These are phyloP conservation scores for Melipona quadrifasciata DNA, from an alignment of 1,140 invertebrate genomes.

Conservation along the genomic window DNA sequence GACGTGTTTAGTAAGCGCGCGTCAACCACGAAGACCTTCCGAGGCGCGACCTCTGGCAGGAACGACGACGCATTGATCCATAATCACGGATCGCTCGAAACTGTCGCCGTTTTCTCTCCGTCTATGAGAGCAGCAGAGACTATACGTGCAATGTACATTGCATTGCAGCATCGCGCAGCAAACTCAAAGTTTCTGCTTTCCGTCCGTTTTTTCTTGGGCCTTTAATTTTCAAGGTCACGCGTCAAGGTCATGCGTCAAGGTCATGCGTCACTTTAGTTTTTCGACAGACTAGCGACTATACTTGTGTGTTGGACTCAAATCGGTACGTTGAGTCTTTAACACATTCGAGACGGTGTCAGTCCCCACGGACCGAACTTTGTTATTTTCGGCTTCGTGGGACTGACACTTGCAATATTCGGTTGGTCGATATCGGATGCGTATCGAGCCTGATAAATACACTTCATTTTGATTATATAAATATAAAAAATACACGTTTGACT, in stretches of 20 bases:
- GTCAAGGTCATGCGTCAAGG: constrained; percentile 1
- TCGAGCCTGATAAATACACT: too few relatives aligned
- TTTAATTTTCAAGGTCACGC: constrained; percentile 7
- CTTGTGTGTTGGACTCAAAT: too few relatives aligned
- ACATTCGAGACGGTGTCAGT: too few relatives aligned
- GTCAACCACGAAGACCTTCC: constrained; percentile 36
- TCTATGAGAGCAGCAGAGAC: not conserved
- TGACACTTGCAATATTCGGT: too few relatives aligned
- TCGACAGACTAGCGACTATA: not conserved
- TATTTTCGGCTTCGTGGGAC: too few relatives aligned
- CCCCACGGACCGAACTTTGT: too few relatives aligned
- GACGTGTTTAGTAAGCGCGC: not conserved
- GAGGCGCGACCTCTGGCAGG: constrained; percentile 23
- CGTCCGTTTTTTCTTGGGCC: not conserved
- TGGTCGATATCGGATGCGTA: too few relatives aligned
- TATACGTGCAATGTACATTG: not conserved
- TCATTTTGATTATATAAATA: too few relatives aligned
- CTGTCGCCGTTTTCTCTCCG: constrained; percentile 22
- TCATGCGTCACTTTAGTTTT: not conserved
- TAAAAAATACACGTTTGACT: too few relatives aligned
- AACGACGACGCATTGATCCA: constrained; percentile 31
- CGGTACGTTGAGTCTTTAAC: too few relatives aligned
- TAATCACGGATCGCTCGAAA: constrained; percentile 35
- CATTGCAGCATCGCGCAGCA: not conserved
- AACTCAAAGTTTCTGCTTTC: not conserved